phyloP scores from a whole-genome alignment of 2,888 invertebrate species.

The Petrolisthes manimaculis region DNA sequence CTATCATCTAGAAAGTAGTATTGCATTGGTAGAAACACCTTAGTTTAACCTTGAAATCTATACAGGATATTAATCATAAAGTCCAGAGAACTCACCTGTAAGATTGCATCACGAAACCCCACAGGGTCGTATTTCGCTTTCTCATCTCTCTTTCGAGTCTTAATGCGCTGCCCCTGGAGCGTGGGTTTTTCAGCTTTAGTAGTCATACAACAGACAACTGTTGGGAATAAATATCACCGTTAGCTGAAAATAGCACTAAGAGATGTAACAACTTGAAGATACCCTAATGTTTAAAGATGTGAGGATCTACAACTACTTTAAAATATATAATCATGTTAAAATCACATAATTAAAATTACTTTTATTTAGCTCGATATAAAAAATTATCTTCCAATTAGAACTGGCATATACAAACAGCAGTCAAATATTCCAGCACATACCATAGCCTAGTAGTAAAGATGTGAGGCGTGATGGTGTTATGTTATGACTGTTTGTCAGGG shows the following conservation, averaged over 20 bases:
- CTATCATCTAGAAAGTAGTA: background rate
- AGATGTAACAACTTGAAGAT: too few relatives aligned
- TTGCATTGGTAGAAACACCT: background rate
- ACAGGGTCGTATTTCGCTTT: slow-evolving; percentile 99
- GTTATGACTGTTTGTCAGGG: too few relatives aligned
- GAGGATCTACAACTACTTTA: too few relatives aligned
- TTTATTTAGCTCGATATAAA: too few relatives aligned
- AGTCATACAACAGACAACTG: slow-evolving; percentile 66
- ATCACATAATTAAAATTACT: too few relatives aligned
- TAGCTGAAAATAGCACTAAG: background rate
- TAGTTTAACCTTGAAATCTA: background rate
- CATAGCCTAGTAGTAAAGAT: too few relatives aligned
- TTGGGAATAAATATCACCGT: slow-evolving; percentile 14
- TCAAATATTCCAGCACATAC: too few relatives aligned
- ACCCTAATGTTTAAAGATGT: too few relatives aligned
- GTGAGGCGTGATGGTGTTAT: too few relatives aligned
- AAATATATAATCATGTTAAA: too few relatives aligned
- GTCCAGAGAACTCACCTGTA: slow-evolving; percentile 75
- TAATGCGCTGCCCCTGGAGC: slow-evolving; percentile 66
- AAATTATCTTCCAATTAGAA: too few relatives aligned
- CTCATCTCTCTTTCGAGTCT: slow-evolving; percentile 67
- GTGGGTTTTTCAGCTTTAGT: slow-evolving; percentile 66
- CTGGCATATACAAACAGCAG: too few relatives aligned
- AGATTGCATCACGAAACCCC: slow-evolving; percentile 97
- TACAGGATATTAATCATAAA: background rate